Percentiles rank a stretch among this genome's conserved stretches.
These are phyloP conservation scores for Ceyx cyanopectus DNA, from an alignment of 2,113 vertebrate genomes.

Conservation along the genomic window DNA sequence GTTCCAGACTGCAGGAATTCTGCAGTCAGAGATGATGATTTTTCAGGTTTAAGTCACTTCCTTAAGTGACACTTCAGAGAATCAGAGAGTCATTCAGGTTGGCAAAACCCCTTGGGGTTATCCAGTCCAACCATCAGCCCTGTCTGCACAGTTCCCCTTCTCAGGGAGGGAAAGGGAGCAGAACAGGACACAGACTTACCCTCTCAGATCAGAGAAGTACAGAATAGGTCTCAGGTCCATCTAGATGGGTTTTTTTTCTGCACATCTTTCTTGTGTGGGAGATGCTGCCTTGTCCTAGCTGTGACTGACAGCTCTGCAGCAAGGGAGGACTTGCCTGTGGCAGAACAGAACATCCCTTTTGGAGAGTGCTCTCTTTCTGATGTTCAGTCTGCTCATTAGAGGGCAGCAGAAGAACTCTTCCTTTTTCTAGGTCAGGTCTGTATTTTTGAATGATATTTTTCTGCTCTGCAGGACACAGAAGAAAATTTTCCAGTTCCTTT, in stretches of 20 bases:
- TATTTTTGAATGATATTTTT: constrained; percentile 21
- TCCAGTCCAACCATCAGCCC: too few species aligned
- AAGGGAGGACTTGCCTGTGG: neutral
- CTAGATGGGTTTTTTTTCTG: neutral
- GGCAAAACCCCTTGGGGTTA: too few species aligned
- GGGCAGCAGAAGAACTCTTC: constrained; percentile 60
- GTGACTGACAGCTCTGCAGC: neutral
- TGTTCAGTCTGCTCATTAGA: constrained; percentile 57
- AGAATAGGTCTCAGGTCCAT: neutral
- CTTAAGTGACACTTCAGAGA: neutral
- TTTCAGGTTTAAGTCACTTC: neutral
- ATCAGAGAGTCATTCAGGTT: too few species aligned
- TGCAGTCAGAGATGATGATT: neutral
- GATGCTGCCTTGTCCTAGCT: neutral
- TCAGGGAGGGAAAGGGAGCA: neutral
- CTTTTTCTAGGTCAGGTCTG: constrained; percentile 53
- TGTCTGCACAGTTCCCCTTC: neutral
- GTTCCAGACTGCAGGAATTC: constrained; percentile 1
- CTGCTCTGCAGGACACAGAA: neutral
- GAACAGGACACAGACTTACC: neutral
- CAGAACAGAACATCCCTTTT: neutral
- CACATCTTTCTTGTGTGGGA: neutral
- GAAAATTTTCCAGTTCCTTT: constrained; percentile 4
- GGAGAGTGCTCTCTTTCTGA: neutral
- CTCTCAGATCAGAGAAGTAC: neutral